These are phyloP conservation scores for Diphyllodes magnificus DNA, from an alignment of 2,113 vertebrate genomes.

Conservation along the genomic window DNA sequence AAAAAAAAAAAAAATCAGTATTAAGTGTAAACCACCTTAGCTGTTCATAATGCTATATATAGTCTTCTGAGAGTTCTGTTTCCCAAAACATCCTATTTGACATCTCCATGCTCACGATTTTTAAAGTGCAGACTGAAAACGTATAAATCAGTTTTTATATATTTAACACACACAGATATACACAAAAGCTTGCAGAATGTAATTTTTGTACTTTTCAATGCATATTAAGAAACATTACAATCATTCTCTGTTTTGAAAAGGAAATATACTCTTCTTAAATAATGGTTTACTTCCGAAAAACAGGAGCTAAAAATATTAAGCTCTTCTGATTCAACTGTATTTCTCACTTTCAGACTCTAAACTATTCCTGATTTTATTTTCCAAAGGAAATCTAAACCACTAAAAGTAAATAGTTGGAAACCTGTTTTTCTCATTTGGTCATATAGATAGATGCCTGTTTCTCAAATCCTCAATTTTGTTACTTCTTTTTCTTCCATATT, in stretches of 20 bases:
- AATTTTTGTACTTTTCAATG: slow-evolving; percentile 33
- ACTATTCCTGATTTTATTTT: not conserved
- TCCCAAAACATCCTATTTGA: slow-evolving; percentile 19
- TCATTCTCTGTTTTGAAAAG: not conserved
- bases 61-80: not conserved
- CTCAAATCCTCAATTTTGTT: not conserved
- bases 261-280: not conserved
- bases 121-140: slow-evolving; percentile 54
- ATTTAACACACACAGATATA: not conserved
- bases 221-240: slow-evolving; percentile 42
- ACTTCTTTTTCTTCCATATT: not conserved
- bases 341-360: not conserved
- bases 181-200: slow-evolving; percentile 6
- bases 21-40: not conserved
- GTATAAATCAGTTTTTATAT: slow-evolving; percentile 2
- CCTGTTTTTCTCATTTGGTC: not conserved
- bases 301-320: not conserved
- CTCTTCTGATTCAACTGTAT: not conserved
- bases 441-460: not conserved
- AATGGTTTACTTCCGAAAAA: not conserved
- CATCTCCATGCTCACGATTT: not conserved
- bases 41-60: not conserved
- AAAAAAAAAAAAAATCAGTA: not conserved
- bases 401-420: not conserved
- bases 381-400: not conserved